A percentile compares a stretch with the other conserved stretches of the same genome.
phyloP scores from a whole-genome alignment of 2,113 vertebrate species.

The Thalassarche chlororhynchos region DNA sequence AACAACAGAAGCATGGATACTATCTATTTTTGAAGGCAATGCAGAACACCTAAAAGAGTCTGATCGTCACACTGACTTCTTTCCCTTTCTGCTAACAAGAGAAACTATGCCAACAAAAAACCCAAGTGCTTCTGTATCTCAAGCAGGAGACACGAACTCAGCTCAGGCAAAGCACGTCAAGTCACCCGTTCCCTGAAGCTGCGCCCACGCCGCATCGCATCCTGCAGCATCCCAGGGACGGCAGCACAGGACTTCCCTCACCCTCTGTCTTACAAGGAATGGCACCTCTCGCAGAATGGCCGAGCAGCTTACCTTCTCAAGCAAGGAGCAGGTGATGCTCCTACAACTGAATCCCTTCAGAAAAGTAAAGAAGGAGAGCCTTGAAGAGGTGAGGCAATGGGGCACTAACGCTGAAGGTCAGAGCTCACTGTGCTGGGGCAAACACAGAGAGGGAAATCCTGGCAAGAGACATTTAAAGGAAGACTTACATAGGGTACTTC shows the following conservation, averaged over 20 bases:
- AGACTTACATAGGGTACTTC: neutral
- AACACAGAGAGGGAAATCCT: neutral
- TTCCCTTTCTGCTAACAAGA: neutral
- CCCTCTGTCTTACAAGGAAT: neutral
- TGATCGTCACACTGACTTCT: too few species aligned
- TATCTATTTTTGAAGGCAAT: accelerated
- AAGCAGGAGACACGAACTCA: neutral
- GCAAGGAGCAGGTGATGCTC: neutral
- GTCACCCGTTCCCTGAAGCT: neutral
- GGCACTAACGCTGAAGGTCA: neutral
- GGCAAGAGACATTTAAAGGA: neutral
- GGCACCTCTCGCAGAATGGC: neutral
- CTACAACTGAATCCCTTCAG: neutral
- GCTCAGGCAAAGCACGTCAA: neutral
- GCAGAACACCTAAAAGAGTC: neutral
- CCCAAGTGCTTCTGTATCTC: neutral
- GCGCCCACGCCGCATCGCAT: accelerated
- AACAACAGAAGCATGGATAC: too few species aligned
- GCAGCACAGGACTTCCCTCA: neutral
- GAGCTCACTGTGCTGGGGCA: neutral
- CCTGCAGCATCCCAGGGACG: neutral
- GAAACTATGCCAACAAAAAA: neutral
- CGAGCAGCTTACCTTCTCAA: neutral
- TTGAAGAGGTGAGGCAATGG: neutral
- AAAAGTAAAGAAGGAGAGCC: neutral